Conservation (phyloP, 2,113 vertebrate genomes). For the Neogobius melanostomus region DNA sequence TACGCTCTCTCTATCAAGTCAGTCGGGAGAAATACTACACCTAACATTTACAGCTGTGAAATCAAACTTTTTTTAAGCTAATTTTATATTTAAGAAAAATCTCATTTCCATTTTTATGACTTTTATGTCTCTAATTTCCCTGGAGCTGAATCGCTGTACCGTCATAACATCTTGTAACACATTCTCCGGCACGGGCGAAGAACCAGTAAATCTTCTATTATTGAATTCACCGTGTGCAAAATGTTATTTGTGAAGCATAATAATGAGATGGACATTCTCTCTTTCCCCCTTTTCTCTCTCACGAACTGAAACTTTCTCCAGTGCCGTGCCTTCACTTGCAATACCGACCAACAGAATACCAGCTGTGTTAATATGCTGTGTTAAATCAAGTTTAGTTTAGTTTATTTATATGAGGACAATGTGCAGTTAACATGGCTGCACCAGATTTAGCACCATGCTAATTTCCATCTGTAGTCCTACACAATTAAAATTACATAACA, state of each 20-base stretch:
- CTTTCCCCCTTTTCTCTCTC: slow-evolving; percentile 10
- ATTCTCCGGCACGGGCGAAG: slow-evolving; percentile 7
- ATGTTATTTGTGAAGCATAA: slow-evolving; percentile 16
- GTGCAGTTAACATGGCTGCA: no score
- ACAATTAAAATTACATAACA: no score
- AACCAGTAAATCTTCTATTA: slow-evolving; percentile 15
- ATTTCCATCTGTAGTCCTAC: no score
- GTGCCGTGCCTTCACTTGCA: background rate
- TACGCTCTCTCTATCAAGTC: background rate
- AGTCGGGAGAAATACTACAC: slow-evolving; percentile 21
- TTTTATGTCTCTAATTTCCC: slow-evolving; percentile 5
- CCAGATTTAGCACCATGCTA: no score
- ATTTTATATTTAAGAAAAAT: background rate
- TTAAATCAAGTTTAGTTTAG: no score
- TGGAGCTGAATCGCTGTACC: slow-evolving; percentile 1
- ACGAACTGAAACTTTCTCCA: slow-evolving; percentile 1
- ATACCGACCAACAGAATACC: background rate
- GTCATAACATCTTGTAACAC: background rate
- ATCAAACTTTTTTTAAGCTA: background rate
- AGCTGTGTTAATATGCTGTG: no score
- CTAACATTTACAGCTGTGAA: background rate
- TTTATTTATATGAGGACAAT: no score
- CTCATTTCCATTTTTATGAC: slow-evolving; percentile 11
- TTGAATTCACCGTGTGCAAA: slow-evolving; percentile 16
- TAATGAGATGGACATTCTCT: slow-evolving; percentile 19